Conservation (phyloP, 1,140 invertebrate genomes). For the Coboldia fuscipes region DNA sequence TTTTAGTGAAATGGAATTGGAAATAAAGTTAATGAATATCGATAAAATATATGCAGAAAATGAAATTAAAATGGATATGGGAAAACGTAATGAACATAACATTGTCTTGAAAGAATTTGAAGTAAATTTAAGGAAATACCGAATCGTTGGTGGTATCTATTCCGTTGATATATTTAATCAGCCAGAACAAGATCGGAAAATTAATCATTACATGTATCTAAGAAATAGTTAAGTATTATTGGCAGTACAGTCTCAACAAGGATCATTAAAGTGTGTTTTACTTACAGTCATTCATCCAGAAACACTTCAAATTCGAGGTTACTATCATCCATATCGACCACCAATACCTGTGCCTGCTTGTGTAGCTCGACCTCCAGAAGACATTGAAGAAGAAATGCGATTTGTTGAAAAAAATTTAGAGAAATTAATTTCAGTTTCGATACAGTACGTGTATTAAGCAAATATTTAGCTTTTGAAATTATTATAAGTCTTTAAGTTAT, state of each 20-base stretch:
- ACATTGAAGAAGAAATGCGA: conserved; percentile 58
- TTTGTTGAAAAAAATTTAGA: conserved; percentile 49
- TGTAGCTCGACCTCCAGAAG: conserved; percentile 46
- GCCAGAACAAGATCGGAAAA: conserved; percentile 30
- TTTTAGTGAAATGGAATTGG: neutral
- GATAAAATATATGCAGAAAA: conserved; percentile 19
- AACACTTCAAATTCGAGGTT: conserved; percentile 36
- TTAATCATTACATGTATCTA: conserved; percentile 20
- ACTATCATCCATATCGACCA: conserved; percentile 43
- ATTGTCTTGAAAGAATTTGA: conserved; percentile 23
- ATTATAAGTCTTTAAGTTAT: neutral
- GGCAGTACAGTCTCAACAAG: neutral
- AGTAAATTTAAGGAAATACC: conserved; percentile 40
- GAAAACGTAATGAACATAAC: conserved; percentile 14
- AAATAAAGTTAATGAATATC: conserved; percentile 10
- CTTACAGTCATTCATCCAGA: conserved; percentile 41
- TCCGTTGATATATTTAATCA: conserved; percentile 38
- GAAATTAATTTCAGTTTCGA: conserved; percentile 40
- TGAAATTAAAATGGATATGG: conserved; percentile 16
- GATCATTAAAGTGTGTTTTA: neutral
- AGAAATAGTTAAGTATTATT: conserved; percentile 10
- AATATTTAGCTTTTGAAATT: neutral
- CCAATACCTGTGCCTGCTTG: conserved; percentile 39
- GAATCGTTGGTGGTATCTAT: conserved; percentile 39
- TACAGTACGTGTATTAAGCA: conserved; percentile 31